Base-by-base conservation (phyloP, 2,888 invertebrate species). In the Tachina fera region DNA sequence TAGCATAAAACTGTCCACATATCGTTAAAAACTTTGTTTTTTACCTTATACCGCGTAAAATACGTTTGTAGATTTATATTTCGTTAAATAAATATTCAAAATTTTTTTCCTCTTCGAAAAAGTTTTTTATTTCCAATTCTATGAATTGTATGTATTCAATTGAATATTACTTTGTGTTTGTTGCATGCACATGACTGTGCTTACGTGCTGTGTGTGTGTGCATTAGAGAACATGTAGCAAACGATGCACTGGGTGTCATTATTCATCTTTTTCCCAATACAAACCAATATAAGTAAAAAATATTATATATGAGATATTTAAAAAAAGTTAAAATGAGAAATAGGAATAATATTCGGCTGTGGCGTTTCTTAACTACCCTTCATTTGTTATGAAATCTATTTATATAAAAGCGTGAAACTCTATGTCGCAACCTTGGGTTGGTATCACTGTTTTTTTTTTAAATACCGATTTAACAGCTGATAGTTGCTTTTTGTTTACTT, bases 191-290 rank as follows among this genome's bases (percentile, higher is more conserved):
- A 77, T 39, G 45, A 71, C 16, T 74, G 71, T 13, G 41, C 19
- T 31, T 41, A 45, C 22, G 41, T 70, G 60, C 19, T 43, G 77
- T 60, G 13, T 51, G 1, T 43, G 14, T 68, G 31, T 67, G 43
- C 56, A 53, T 61, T 60, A 41, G 67, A 56, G 53, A 61, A 68
- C 68, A 68, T 74, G 68, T 79, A 79, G 76, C 80, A 83, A 83
- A 83, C 86, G 83, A 74, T 74, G 84, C 77, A 82, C 60, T 79
- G 82, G 82, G 78, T 82, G 76, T 84, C 87, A 87, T 87, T 87
- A 87, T 82, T 87, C 84, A 87, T 79, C 49, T 72, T 72, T 76
- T 83, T 67, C 45, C 49, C 78, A 68, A 76, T 74, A 80, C 71
- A 60, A 68, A 68, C 51, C 74, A 78, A 71, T 71, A 72, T 65